These are phyloP conservation scores for Amphiprion percula DNA, from an alignment of 2,113 vertebrate species.

Conservation along the genomic window DNA sequence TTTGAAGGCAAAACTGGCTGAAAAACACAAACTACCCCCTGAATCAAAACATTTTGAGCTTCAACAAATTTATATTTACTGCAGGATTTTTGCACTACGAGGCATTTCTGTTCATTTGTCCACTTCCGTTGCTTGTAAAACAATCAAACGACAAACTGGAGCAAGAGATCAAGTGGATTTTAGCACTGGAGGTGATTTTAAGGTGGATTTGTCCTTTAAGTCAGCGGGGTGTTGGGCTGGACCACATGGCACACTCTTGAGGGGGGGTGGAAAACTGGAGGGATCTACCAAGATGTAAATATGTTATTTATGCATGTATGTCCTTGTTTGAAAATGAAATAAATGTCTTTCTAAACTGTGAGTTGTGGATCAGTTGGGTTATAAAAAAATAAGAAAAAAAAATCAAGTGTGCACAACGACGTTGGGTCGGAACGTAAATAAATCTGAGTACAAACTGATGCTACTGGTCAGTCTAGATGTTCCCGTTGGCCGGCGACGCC, in stretches of 20 bases:
- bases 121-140: too few species aligned
- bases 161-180: too few species aligned
- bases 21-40: not conserved
- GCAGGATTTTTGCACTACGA: not conserved
- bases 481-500: constrained; percentile 86
- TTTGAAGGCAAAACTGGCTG: not conserved
- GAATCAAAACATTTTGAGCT: not conserved
- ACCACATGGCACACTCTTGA: constrained; percentile 35
- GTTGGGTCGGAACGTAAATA: constrained; percentile 20
- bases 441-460: constrained; percentile 1
- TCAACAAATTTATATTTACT: not conserved
- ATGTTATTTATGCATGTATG: constrained; percentile 58
- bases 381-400: constrained; percentile 10
- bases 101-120: constrained; percentile 8
- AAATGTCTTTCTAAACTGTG: constrained; percentile 20
- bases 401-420: not conserved
- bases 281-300: constrained; percentile 54
- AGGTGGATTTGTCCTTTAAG: constrained; percentile 18
- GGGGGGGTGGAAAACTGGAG: not conserved
- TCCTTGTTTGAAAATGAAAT: constrained; percentile 41
- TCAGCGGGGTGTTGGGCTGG: constrained; percentile 4
- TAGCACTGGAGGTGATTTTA: constrained; percentile 6
- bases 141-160: too few species aligned
- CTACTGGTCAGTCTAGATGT: constrained; percentile 58
- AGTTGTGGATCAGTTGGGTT: constrained; percentile 3